phyloP scores from a whole-genome alignment of 2,797 vertebrate species.

The Dipus sagitta region DNA sequence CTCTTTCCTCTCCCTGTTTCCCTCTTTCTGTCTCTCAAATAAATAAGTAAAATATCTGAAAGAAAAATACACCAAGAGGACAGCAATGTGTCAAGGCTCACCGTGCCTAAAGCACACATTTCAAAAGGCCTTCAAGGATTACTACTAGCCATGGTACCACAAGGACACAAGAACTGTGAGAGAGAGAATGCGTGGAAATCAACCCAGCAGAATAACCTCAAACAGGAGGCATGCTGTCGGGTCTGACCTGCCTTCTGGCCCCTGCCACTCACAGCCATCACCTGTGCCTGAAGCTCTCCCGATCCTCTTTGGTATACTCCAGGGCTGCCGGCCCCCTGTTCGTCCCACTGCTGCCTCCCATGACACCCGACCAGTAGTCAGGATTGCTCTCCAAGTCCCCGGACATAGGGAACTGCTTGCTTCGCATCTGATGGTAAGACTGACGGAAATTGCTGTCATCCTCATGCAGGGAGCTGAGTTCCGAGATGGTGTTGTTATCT shows the following conservation, averaged over 20 bases:
- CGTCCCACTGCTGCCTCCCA: constrained; percentile 79
- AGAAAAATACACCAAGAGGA: neutral
- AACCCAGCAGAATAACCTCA: neutral
- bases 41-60: too few species aligned
- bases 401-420: constrained; percentile 93
- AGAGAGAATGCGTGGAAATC: neutral
- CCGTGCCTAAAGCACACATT: neutral
- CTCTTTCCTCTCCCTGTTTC: too few species aligned
- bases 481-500: constrained; percentile 94
- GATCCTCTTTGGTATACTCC: constrained; percentile 87
- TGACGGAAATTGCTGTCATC: constrained; percentile 93
- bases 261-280: constrained; percentile 50
- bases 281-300: constrained; percentile 89
- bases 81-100: neutral
- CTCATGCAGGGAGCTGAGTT: constrained; percentile 97
- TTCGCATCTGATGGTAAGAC: constrained; percentile 92
- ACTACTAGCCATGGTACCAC: neutral
- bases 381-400: constrained; percentile 90
- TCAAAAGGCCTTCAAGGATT: neutral
- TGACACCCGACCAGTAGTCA: constrained; percentile 88
- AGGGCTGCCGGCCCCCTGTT: constrained; percentile 85
- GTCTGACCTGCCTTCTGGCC: neutral
- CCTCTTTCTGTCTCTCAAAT: too few species aligned
- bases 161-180: neutral
- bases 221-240: rapidly evolving